Evolutionary conservation across 1,140 invertebrate genomes (phyloP).

Genomic region (Maconellicoccus hirsutus): DNA sequence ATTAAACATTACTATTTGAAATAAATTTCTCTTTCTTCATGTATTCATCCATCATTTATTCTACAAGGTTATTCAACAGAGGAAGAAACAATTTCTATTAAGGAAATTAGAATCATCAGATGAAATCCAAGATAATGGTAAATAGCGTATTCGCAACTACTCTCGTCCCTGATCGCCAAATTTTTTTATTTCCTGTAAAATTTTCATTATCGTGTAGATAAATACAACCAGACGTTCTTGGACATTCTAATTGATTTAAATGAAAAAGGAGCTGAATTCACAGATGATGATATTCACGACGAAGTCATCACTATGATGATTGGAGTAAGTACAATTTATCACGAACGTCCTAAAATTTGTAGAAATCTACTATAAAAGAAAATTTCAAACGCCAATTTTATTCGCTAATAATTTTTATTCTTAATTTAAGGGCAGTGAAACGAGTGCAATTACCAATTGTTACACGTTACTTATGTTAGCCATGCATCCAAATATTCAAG

Average conservation of each 20-base stretch:
- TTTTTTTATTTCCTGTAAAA: neutral
- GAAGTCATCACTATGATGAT: slow-evolving; percentile 43
- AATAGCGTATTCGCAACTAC: no score
- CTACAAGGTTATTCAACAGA: slow-evolving; percentile 2
- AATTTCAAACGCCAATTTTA: no score
- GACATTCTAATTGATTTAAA: slow-evolving; percentile 47
- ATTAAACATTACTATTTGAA: neutral
- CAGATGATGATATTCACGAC: slow-evolving; percentile 45
- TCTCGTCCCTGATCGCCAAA: no score
- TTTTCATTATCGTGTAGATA: slow-evolving; percentile 25
- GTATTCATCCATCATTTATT: no score
- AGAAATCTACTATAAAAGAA: no score
- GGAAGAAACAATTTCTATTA: neutral
- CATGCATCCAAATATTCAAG: slow-evolving; percentile 45
- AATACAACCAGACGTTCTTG: slow-evolving; percentile 38
- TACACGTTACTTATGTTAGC: slow-evolving; percentile 41
- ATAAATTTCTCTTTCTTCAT: no score
- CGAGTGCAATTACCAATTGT: slow-evolving; percentile 39
- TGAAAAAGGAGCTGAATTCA: slow-evolving; percentile 36
- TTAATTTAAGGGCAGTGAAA: slow-evolving; percentile 52
- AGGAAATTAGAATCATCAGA: neutral
- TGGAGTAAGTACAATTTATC: slow-evolving; percentile 16
- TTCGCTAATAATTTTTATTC: no score
- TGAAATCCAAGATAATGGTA: neutral
- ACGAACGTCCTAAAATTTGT: no score